Conservation (phyloP, 2,113 vertebrate genomes). For the Conger conger region DNA sequence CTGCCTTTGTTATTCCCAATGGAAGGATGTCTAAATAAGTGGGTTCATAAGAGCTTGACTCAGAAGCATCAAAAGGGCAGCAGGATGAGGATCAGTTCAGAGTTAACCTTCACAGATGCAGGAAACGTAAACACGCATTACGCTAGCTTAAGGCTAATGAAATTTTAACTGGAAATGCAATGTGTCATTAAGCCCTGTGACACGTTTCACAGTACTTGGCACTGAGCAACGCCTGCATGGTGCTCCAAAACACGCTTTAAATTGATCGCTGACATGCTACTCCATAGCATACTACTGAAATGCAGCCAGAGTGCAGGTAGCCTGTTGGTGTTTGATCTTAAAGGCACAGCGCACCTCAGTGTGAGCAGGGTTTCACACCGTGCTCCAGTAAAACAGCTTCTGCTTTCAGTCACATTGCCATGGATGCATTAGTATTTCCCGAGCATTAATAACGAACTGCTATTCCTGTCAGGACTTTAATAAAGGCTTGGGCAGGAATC, state of each 20-base stretch:
- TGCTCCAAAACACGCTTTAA: neutral
- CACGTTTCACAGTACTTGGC: conserved; percentile 15
- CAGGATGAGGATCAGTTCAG: conserved; percentile 14
- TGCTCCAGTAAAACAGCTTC: neutral
- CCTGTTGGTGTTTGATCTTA: neutral
- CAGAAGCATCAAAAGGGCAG: neutral
- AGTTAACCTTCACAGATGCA: conserved; percentile 23
- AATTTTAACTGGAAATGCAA: conserved; percentile 1
- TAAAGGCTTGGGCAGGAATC: neutral
- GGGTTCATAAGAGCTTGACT: conserved; percentile 2
- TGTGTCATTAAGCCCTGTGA: conserved; percentile 16
- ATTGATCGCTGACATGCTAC: neutral
- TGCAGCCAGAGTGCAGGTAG: neutral
- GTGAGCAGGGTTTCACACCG: conserved; percentile 15
- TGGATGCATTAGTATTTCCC: conserved; percentile 7
- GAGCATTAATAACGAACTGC: conserved; percentile 26
- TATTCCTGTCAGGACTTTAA: conserved; percentile 32
- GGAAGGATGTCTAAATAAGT: conserved; percentile 29
- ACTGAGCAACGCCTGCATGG: neutral
- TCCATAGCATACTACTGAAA: neutral
- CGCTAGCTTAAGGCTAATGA: conserved; percentile 11
- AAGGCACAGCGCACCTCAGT: neutral
- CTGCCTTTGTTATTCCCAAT: conserved; percentile 19
- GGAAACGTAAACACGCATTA: conserved; percentile 26
- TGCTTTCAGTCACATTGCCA: conserved; percentile 2